Conservation (phyloP, 2,113 vertebrate genomes). For the Gadus chalcogrammus region DNA sequence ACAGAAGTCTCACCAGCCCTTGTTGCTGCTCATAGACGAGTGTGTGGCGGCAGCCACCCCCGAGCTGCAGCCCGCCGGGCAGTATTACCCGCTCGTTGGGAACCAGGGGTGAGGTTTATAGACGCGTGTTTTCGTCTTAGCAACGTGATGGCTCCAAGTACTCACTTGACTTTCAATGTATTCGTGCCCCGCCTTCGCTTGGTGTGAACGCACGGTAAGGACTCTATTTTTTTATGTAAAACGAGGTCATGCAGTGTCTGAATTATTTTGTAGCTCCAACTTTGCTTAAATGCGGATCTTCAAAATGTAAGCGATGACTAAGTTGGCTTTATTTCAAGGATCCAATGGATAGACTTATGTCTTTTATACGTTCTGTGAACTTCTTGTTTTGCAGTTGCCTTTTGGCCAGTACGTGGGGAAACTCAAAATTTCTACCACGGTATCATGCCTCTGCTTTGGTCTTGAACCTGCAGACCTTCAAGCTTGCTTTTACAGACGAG, state of each 20-base stretch:
- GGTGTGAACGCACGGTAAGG: no score
- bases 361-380: not conserved
- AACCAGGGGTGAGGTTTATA: conserved; percentile 68
- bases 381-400: conserved; percentile 64
- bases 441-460: conserved; percentile 54
- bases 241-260: no score
- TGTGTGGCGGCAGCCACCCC: conserved; percentile 63
- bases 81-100: conserved; percentile 62
- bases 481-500: conserved; percentile 47
- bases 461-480: conserved; percentile 71
- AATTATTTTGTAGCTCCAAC: no score
- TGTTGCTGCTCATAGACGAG: conserved; percentile 73
- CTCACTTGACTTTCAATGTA: no score
- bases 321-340: not conserved
- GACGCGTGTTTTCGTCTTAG: no score
- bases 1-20: conserved; percentile 66
- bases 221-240: no score
- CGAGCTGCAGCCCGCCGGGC: conserved; percentile 29
- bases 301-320: not conserved
- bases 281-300: no score
- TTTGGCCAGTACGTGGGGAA: conserved; percentile 53
- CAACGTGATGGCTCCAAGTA: no score
- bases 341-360: not conserved
- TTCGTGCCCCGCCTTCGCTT: no score
- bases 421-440: conserved; percentile 67